These are phyloP conservation scores for Telmatochromis bifrenatus DNA, from an alignment of 2,113 vertebrate species.

Conservation along the genomic window DNA sequence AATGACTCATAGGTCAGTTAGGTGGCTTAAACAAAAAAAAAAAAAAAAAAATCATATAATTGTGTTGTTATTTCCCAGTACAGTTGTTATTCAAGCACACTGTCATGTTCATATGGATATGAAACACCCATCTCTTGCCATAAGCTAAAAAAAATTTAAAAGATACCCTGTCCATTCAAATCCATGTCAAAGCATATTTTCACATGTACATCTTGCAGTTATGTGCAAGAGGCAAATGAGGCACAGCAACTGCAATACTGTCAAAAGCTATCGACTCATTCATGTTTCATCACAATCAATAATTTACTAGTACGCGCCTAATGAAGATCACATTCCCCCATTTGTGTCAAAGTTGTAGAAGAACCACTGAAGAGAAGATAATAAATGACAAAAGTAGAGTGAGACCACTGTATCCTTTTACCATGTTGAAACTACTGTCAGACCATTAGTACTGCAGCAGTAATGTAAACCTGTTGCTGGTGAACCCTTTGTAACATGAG, in stretches of 20 bases:
- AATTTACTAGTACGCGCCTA: conserved; percentile 72
- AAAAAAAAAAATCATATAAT: neutral
- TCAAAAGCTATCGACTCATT: conserved; percentile 65
- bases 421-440: conserved; percentile 45
- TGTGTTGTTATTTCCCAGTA: neutral
- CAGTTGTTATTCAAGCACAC: neutral
- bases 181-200: conserved; percentile 20
- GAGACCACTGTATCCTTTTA: conserved; percentile 72
- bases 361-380: conserved; percentile 78
- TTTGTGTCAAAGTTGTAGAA: conserved; percentile 85
- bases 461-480: conserved; percentile 35
- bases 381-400: conserved; percentile 75
- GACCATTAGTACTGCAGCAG: conserved; percentile 12
- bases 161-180: neutral
- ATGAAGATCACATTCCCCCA: conserved; percentile 78
- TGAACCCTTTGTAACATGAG: conserved; percentile 27
- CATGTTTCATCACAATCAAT: conserved; percentile 72
- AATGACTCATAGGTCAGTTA: neutral
- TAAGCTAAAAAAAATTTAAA: conserved; percentile 2
- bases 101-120: neutral
- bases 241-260: conserved; percentile 52
- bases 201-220: conserved; percentile 12
- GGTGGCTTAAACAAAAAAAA: neutral
- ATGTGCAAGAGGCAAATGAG: conserved; percentile 42
- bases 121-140: neutral